phyloP scores from a whole-genome alignment of 2,888 invertebrate species.

The Rhagonycha lutea region DNA sequence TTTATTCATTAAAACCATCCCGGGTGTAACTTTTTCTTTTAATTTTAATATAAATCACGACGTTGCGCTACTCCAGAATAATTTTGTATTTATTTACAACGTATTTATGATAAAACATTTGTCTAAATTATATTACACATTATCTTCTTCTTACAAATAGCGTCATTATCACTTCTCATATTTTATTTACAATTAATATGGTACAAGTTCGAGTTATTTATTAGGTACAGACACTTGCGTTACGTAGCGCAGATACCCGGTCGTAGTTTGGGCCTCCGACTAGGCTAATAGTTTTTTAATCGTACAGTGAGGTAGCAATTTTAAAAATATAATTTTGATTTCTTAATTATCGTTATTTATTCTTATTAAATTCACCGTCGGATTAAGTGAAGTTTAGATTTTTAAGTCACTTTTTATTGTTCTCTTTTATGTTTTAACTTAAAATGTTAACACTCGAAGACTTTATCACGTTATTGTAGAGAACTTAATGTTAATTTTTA shows the following conservation, averaged over 20 bases:
- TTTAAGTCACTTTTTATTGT: background rate
- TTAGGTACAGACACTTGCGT: constrained; percentile 44
- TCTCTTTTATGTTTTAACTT: constrained; percentile 3
- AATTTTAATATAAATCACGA: constrained; percentile 43
- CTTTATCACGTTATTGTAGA: constrained; percentile 23
- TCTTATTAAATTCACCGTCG: constrained; percentile 18
- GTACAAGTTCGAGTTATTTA: constrained; percentile 22
- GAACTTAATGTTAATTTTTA: constrained; percentile 10
- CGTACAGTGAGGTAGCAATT: constrained; percentile 39
- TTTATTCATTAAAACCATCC: constrained; percentile 50
- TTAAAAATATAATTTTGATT: constrained; percentile 33
- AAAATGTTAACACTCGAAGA: constrained; percentile 19
- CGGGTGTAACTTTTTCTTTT: constrained; percentile 44
- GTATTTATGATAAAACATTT: constrained; percentile 32
- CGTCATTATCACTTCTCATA: constrained; percentile 51
- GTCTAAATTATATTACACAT: constrained; percentile 50
- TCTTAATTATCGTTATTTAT: constrained; percentile 23
- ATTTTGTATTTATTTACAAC: constrained; percentile 40
- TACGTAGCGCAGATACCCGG: constrained; percentile 30
- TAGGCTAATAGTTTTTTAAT: constrained; percentile 25
- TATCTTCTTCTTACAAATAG: constrained; percentile 38
- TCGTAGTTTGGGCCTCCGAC: constrained; percentile 34
- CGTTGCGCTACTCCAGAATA: constrained; percentile 37
- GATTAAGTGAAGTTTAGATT: constrained; percentile 4
- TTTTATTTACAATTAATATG: constrained; percentile 39